Evolutionary conservation across 2,888 invertebrate genomes (phyloP), one percentile per base, ranked within the genome.

Genomic region (Philaethria dido): DNA sequence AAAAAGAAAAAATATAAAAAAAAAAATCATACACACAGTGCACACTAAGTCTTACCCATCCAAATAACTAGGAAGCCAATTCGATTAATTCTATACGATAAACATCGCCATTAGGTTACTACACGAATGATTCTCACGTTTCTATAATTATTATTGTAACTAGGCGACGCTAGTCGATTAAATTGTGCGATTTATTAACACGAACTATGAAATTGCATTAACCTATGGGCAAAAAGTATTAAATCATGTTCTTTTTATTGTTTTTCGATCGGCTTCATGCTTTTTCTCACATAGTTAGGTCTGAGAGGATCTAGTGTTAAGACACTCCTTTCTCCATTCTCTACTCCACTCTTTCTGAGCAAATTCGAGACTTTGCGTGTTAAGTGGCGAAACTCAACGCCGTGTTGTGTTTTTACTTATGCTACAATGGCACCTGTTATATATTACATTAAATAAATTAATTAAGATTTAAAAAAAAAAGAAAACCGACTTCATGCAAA

Each of bases 71-170:
- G 70, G 70, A 70, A 72, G 66, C 64, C 64, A 62, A 63, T 62
- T 62, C 44, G 45, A 66, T 70, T 62, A 70, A 70, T 70, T 72
- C 64, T 59, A 71, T 69, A 45, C 64, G 66, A 66, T 72, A 72
- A 68, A 70, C 47, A 65, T 68, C 57, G 33, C 62, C 68, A 69
- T 68, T 68, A 66, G 50, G 59, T 62, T 50, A 50, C 60, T 45
- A 45, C 64, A 25, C 60, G 60, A 70, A 66, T 47, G 62, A 48
- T 69, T 68, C 70, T 68, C 70, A 70, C 69, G 66, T 52, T 68
- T 61, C 36, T 33, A 42, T 64, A 59, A 70, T 70, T 65, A 69
- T 48, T 36, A 47, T 48, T 33, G 47, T 36, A 61, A 61, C 61
- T 61, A 48, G 61, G 20, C 36, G 61, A 61, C 61, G 14, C 42